Conservation (phyloP, 2,797 vertebrate species). For the Eulemur albifrons region DNA sequence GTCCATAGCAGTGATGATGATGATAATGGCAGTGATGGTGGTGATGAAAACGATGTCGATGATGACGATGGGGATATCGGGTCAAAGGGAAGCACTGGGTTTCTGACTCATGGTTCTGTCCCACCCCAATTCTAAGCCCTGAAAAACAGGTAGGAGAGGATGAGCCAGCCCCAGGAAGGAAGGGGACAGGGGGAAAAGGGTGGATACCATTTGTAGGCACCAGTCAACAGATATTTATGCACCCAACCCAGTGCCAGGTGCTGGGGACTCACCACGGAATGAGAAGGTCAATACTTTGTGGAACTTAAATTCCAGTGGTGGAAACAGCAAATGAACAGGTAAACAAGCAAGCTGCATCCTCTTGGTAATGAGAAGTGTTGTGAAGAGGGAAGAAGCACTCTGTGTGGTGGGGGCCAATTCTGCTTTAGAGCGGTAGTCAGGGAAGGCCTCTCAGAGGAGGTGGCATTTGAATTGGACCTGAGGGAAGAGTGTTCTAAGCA, state of each 20-base stretch:
- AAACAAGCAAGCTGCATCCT: background rate
- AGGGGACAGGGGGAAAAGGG: too few relatives aligned
- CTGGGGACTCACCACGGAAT: too few relatives aligned
- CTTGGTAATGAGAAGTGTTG: background rate
- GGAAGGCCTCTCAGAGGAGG: background rate
- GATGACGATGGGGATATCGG: too few relatives aligned
- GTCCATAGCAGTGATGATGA: background rate
- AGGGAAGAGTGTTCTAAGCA: background rate
- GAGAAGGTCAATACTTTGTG: background rate
- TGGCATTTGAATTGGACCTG: background rate
- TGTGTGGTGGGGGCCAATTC: background rate
- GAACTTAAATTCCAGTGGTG: background rate
- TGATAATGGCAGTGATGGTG: accelerated
- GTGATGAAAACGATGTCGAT: background rate
- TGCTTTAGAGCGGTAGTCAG: background rate
- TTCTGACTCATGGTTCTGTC: background rate
- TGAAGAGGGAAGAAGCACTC: background rate
- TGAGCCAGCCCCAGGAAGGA: background rate
- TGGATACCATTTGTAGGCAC: background rate
- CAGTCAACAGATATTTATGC: background rate
- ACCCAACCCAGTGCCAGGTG: too few relatives aligned
- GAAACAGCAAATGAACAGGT: background rate
- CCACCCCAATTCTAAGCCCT: background rate
- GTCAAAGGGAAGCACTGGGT: background rate
- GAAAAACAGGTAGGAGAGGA: too few relatives aligned